These are phyloP conservation scores for Bradypodion pumilum DNA, from an alignment of 2,797 vertebrate genomes.

Conservation along the genomic window DNA sequence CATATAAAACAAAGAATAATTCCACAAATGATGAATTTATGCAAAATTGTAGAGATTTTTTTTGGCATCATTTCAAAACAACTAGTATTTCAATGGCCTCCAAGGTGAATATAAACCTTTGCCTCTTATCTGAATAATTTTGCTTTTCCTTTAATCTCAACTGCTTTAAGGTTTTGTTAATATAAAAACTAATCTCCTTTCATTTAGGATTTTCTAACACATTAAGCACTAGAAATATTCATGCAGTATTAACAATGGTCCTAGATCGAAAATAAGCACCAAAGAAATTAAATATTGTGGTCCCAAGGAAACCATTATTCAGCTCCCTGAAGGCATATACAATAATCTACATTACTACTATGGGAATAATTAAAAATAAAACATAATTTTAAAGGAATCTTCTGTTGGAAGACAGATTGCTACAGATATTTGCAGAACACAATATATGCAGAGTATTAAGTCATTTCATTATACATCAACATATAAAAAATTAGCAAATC, in stretches of 20 bases:
- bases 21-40: neutral
- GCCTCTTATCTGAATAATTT: slow-evolving; percentile 11
- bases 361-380: slow-evolving; percentile 23
- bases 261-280: too few species aligned
- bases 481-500: neutral
- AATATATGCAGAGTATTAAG: neutral
- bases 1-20: neutral
- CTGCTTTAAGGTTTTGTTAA: neutral
- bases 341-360: neutral
- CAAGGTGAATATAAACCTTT: slow-evolving; percentile 28
- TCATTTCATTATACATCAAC: neutral
- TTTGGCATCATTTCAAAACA: neutral
- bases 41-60: neutral
- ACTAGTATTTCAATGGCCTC: neutral
- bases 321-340: neutral
- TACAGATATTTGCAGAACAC: slow-evolving; percentile 12
- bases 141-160: slow-evolving; percentile 13
- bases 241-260: slow-evolving; percentile 16
- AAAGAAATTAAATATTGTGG: slow-evolving; percentile 42
- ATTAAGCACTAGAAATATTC: slow-evolving; percentile 31
- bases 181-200: slow-evolving; percentile 13
- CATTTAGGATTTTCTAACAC: slow-evolving; percentile 29
- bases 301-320: neutral
- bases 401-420: slow-evolving; percentile 12
- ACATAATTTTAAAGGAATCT: neutral